Conservation (phyloP, 2,113 vertebrate species). For the Mobula hypostoma region DNA sequence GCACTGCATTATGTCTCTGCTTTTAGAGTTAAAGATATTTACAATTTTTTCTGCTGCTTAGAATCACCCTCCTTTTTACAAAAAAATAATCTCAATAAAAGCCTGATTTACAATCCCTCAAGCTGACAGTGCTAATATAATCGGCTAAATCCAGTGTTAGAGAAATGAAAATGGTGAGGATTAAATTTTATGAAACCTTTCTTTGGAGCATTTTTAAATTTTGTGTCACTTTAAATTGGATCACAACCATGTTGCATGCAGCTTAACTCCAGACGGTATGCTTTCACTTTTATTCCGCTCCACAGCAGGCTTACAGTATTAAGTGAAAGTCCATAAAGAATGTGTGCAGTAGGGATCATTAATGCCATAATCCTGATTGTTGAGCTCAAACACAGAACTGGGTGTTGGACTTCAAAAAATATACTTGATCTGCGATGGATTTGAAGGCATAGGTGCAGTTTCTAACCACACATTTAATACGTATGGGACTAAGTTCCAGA, state of each 20-base stretch:
- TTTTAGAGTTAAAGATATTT: constrained; percentile 35
- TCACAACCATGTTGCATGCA: constrained; percentile 69
- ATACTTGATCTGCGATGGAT: constrained; percentile 42
- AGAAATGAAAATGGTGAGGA: constrained; percentile 98
- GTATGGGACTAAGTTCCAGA: background rate
- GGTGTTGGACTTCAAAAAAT: constrained; percentile 69
- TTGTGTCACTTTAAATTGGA: constrained; percentile 76
- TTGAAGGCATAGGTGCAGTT: background rate
- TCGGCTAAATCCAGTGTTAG: constrained; percentile 96
- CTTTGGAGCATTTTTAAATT: constrained; percentile 70
- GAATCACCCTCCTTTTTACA: constrained; percentile 54
- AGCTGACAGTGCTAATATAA: constrained; percentile 99
- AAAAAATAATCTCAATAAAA: constrained; percentile 89
- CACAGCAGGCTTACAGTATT: constrained; percentile 78
- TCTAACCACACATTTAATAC: constrained; percentile 13
- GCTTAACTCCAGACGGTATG: constrained; percentile 76
- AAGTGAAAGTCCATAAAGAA: constrained; percentile 76
- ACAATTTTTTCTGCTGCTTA: constrained; percentile 32
- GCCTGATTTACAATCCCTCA: constrained; percentile 97
- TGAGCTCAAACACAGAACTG: constrained; percentile 74
- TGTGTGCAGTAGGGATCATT: constrained; percentile 70
- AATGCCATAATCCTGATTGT: constrained; percentile 79
- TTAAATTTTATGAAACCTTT: constrained; percentile 83
- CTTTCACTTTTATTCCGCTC: constrained; percentile 77
- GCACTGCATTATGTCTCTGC: background rate